Evolutionary conservation across 2,888 invertebrate genomes (phyloP).

Genomic region (Drosophila mimetica): DNA sequence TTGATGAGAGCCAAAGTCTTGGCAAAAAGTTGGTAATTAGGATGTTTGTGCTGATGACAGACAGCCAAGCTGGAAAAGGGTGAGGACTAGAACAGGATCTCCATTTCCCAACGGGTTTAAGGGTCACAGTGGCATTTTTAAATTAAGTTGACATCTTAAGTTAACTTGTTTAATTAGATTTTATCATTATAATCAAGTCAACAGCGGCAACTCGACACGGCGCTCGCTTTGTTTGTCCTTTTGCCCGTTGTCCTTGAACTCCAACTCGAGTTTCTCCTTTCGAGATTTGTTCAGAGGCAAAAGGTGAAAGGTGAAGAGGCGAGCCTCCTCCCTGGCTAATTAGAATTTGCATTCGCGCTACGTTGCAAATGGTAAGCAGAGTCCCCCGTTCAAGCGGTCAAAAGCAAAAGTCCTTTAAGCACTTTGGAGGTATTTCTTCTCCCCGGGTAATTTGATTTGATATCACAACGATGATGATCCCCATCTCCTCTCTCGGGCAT

Average conservation of each 20-base stretch:
- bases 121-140: conserved; percentile 36
- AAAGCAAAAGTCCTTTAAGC: conserved; percentile 16
- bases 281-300: neutral
- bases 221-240: conserved; percentile 24
- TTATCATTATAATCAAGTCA: conserved; percentile 77
- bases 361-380: conserved; percentile 2
- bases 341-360: conserved; percentile 29
- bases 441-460: conserved; percentile 23
- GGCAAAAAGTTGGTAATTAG: conserved; percentile 77
- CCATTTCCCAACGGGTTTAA: conserved; percentile 20
- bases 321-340: conserved; percentile 21
- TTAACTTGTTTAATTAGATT: conserved; percentile 79
- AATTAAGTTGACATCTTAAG: conserved; percentile 73
- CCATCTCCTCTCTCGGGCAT: conserved; percentile 4
- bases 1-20: conserved; percentile 49
- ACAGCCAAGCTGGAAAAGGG: conserved; percentile 38
- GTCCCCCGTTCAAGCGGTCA: neutral
- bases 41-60: conserved; percentile 73
- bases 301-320: conserved; percentile 7
- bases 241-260: conserved; percentile 26
- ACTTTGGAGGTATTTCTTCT: neutral
- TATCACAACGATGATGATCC: conserved; percentile 16
- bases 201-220: conserved; percentile 46
- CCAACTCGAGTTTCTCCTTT: conserved; percentile 1
- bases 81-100: conserved; percentile 11